Evolutionary conservation across 2,888 invertebrate genomes (phyloP), one percentile per base, ranked within the genome.

Genomic region (Oxyteleia sp.): DNA sequence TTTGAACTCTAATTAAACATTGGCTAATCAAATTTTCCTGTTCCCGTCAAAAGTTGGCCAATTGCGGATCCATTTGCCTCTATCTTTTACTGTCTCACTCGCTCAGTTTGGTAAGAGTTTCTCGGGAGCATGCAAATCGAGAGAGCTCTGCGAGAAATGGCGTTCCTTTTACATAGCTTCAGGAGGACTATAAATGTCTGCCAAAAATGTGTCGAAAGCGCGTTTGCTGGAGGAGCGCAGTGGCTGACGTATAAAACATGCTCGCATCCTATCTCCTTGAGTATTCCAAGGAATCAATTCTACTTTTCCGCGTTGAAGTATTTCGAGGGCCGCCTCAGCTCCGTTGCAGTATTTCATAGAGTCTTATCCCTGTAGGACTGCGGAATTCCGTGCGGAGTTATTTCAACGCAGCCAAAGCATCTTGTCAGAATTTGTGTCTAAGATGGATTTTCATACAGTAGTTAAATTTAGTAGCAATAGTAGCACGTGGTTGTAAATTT

Each of bases 201-300:
- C 64, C 55, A 55, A 75, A 74, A 64, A 55, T 75, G 64, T 55
- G 55, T 41, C 53, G 63, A 63, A 63, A 63, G 61, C 59, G 53
- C 51, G 23, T 53, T 53, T 74, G 61, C n/a, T 32, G 20, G 4
- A 3, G 15, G 20, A 43, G 32, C 8, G 7, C 10, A 32, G 38
- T 20, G 43, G 11, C 43, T 41, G 63, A 63, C 61, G 51, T 53
- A 63, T n/a, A n/a, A 53, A 74, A 29, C 51, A 51, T 41, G 51
- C 41, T n/a, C n/a, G n/a, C n/a, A 43, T 43, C 41, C 51, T 51
- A 53, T 74, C 74, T 45, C n/a, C 53, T 26, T n/a, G 63, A 51
- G 45, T 32, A 74, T 53, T 29, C 51, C 20, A 16, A 32, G 23
- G 63, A 74, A 74, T 74, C 74, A 74, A 74, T 63, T 61, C 63